Base-by-base conservation (phyloP, 2,797 vertebrate genomes). In the Hirundo rustica region DNA sequence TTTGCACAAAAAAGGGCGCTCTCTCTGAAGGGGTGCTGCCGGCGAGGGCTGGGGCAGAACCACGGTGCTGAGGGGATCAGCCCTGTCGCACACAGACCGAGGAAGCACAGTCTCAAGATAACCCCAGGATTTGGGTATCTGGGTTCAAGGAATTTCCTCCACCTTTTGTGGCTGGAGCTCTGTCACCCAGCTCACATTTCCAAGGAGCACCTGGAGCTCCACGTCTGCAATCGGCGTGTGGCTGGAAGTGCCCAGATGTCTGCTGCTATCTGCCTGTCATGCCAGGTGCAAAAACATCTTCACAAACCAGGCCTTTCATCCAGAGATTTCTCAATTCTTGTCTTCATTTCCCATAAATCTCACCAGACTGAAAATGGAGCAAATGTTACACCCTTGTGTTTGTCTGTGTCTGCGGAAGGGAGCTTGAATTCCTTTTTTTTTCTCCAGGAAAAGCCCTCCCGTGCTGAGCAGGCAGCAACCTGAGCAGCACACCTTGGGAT, bases 381-480 rank as follows among this genome's bases (percentile, higher is more conserved):
- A 34, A 80, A 32, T 27, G 74, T 82, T 93, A 55, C 84, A 87
- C 55, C 74, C 64, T 89, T 9, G 9, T 60, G 75, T 72, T 91
- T 48, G 2, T 44, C 36, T 9, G 2, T 74, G 38, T 50, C 34
- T 64, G 15, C 17, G 9, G 51, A 81, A 66, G 26, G 84, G 71
- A 91, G 74, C 44, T 76, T 47, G 66, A 70, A 57, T 54, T 75
- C 22, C 2, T 15, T 40, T 73, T 84, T 84, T 81, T 72, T 30
- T 21, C 74, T 82, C 64, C 95, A 90, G 88, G 88, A 86, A 91
- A 95, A 93, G 64, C 58, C 44, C 75, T 89, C 7, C 78, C 38
- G 65, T 16, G 45, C 53, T 50, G 87, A 88, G 91, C 95, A 91
- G 88, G 86, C 88, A 92, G 55, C 66, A 84, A 70, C 77, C 80